phyloP scores from a whole-genome alignment of 2,888 invertebrate genomes.

The Villa cingulata region DNA sequence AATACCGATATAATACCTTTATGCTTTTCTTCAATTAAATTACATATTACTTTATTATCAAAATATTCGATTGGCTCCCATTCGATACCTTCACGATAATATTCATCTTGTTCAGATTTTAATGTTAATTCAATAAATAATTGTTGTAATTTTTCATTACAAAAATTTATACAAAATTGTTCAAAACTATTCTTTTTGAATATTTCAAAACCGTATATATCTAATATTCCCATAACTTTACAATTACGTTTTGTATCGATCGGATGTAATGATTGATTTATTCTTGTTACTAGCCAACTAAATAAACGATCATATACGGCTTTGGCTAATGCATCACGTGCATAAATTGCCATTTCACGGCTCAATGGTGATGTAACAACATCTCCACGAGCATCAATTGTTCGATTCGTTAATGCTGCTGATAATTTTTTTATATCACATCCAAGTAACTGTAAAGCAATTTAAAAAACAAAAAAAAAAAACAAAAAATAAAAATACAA shows the following conservation, averaged over 20 bases:
- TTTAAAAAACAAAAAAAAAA: background rate
- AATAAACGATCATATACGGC: constrained; percentile 84
- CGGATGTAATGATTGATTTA: constrained; percentile 62
- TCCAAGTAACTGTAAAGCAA: constrained; percentile 57
- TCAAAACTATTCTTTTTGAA: constrained; percentile 69
- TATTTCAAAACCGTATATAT: constrained; percentile 91
- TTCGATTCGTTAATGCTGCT: constrained; percentile 65
- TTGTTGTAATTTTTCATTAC: constrained; percentile 90
- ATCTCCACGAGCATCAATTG: constrained; percentile 75
- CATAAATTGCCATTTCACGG: constrained; percentile 69
- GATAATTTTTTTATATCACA: constrained; percentile 51
- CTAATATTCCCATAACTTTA: constrained; percentile 76
- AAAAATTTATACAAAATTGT: constrained; percentile 92
- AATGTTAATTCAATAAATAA: constrained; percentile 83
- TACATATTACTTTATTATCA: constrained; percentile 87
- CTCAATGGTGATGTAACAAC: constrained; percentile 69
- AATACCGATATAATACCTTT: constrained; percentile 72
- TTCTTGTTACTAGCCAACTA: constrained; percentile 72
- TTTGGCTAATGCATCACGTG: constrained; percentile 80
- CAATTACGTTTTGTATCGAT: constrained; percentile 37
- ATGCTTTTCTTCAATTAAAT: constrained; percentile 79
- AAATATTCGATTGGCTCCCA: constrained; percentile 84
- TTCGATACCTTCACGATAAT: constrained; percentile 76
- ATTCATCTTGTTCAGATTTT: constrained; percentile 87
- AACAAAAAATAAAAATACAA: background rate